phyloP scores from a whole-genome alignment of 1,140 invertebrate genomes.

The Solenopsis invicta region DNA sequence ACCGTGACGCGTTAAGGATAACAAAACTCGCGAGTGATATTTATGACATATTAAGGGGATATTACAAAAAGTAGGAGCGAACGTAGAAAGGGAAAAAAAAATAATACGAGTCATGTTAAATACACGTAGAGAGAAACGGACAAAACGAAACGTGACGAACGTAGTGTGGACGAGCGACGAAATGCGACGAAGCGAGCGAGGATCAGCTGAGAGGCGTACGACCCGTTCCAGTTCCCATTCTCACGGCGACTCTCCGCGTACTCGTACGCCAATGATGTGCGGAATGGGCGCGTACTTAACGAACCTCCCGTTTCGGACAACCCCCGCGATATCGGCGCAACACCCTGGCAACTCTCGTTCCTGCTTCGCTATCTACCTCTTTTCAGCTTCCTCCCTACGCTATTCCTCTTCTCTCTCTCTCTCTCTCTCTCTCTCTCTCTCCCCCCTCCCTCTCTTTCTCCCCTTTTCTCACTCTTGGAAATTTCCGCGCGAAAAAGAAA shows the following conservation, averaged over 20 bases:
- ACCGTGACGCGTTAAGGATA: conserved; percentile 68
- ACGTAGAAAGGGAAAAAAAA: background rate
- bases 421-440: conserved; percentile 42
- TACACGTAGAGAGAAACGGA: conserved; percentile 4
- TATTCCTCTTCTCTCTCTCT: background rate
- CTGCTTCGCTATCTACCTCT: conserved; percentile 5
- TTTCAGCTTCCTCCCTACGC: background rate
- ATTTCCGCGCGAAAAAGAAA: background rate
- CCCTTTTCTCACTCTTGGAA: background rate
- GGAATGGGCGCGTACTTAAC: conserved; percentile 61
- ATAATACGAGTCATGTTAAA: background rate
- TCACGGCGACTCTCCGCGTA: conserved; percentile 17
- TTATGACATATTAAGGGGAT: conserved; percentile 75
- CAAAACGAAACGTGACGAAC: conserved; percentile 27
- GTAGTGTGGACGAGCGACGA: background rate
- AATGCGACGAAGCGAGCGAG: conserved; percentile 14
- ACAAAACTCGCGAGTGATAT: conserved; percentile 78
- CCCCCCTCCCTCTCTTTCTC: too few relatives aligned
- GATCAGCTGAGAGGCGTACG: conserved; percentile 27
- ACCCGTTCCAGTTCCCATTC: conserved; percentile 40
- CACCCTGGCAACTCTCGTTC: conserved; percentile 11
- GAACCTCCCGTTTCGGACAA: conserved; percentile 36
- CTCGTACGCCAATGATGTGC: conserved; percentile 23
- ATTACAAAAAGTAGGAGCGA: conserved; percentile 37
- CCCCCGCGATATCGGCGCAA: conserved; percentile 43